Evolutionary conservation across 2,888 invertebrate genomes (phyloP), one percentile per base, ranked within the genome.

Genomic region (Drosophila fungiperda): DNA sequence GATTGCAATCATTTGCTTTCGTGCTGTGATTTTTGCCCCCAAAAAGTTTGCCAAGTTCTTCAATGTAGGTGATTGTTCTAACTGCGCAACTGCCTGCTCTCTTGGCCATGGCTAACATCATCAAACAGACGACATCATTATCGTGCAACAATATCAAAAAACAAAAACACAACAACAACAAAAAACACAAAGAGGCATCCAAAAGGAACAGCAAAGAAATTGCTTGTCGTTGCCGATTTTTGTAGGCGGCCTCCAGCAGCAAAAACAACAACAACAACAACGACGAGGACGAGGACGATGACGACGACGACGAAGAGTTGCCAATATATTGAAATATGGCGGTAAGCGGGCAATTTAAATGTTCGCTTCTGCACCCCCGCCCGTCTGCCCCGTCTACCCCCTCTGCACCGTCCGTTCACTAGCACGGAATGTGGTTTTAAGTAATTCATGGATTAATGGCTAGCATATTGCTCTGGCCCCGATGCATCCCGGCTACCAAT

Each of bases 41-140:
- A 83, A 88, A 88, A 45, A 78, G 69, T 76, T 80, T 77, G 76
- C 66, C 62, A 72, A 76, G 71, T 71, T 87, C 67, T 73, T 84
- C 85, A 79, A 87, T 87, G 87, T 84, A 85, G 85, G 76, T 84
- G 78, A 87, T 89, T 84, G 83, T 80, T 85, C 77, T 81, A 74
- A 81, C 71, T 76, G 70, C 73, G 55, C 75, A 45, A 45, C 45
- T 45, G 61, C 55, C 62, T 52, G 40, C 53, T 53, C 50, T 57
- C 49, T 59, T 60, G 68, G 65, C 68, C 75, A 85, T 49, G 86
- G 76, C 66, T 59, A 88, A 81, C 90, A 88, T 87, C 89, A 86
- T 90, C 87, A 90, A 88, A 79, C 78, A 82, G 87, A 89, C 85
- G 89, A 90, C 89, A 91, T 90, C 91, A 90, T 90, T 91, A 90